Evolutionary conservation across 2,888 invertebrate species (phyloP).

Genomic region (Lycophotia porphyrea): DNA sequence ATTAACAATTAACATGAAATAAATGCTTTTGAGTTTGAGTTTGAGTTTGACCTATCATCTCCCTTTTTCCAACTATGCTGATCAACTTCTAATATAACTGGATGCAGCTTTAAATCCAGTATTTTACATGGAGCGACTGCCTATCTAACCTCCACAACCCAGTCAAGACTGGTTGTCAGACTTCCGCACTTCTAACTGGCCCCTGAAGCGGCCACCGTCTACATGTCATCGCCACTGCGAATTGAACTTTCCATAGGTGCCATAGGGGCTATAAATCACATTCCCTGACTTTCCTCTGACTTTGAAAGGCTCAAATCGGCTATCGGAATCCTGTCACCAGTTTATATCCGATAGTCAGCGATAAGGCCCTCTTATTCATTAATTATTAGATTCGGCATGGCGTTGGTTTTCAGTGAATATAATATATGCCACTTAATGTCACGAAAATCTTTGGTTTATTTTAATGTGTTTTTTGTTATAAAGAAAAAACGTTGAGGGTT

Average conservation of each 20-base stretch:
- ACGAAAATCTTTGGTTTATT: too few species aligned
- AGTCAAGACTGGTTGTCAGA: not conserved
- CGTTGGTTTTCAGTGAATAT: conserved; percentile 7
- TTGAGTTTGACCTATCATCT: too few species aligned
- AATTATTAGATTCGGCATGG: conserved; percentile 14
- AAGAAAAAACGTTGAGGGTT: not conserved
- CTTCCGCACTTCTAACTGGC: too few species aligned
- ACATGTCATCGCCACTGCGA: not conserved
- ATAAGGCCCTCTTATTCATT: conserved; percentile 11
- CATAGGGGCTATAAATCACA: conserved; percentile 23
- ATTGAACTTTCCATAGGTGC: not conserved
- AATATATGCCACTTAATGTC: too few species aligned
- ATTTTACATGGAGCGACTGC: not conserved
- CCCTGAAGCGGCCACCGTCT: too few species aligned
- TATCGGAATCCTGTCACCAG: conserved; percentile 19
- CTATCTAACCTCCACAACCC: not conserved
- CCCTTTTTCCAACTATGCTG: not conserved
- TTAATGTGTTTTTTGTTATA: not conserved
- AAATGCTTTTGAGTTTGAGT: too few species aligned
- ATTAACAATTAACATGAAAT: too few species aligned
- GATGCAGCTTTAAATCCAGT: not conserved
- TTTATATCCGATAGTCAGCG: conserved; percentile 12
- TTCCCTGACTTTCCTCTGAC: not conserved
- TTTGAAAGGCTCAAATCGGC: conserved; percentile 10
- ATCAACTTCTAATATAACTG: not conserved